Evolutionary conservation across 2,113 vertebrate genomes (phyloP).

Genomic region (Aleadryas rufinucha): DNA sequence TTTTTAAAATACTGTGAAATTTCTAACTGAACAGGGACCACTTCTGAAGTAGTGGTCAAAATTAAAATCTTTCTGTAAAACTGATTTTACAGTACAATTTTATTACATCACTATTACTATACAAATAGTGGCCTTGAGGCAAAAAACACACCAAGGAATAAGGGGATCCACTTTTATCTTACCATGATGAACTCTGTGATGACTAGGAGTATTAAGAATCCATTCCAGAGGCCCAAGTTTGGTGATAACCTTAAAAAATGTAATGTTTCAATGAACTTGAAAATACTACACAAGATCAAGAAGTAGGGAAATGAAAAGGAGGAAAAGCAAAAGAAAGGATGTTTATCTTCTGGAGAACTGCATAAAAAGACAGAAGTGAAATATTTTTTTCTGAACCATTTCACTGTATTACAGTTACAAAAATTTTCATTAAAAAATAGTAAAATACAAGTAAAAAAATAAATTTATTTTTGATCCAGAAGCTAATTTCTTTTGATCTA

Average conservation of each 20-base stretch:
- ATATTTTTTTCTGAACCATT: neutral
- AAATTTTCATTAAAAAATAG: neutral
- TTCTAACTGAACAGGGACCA: neutral
- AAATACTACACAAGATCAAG: neutral
- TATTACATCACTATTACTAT: neutral
- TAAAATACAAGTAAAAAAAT: neutral
- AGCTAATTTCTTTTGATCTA: neutral
- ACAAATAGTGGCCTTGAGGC: neutral
- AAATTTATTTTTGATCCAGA: neutral
- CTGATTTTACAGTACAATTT: neutral
- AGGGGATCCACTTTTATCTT: neutral
- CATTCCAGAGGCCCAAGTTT: constrained; percentile 88
- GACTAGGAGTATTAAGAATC: constrained; percentile 91
- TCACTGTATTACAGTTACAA: neutral
- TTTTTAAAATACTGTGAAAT: neutral
- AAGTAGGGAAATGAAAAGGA: neutral
- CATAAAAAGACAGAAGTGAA: neutral
- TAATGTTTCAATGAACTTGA: neutral
- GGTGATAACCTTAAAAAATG: constrained; percentile 75
- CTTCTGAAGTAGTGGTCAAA: neutral
- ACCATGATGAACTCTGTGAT: constrained; percentile 93
- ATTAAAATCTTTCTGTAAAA: neutral
- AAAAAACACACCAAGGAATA: neutral
- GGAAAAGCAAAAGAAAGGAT: neutral
- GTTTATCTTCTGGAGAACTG: neutral